Evolutionary conservation across 2,113 vertebrate genomes (phyloP), one percentile per base, ranked within the genome.

Genomic region (Macaca nemestrina): DNA sequence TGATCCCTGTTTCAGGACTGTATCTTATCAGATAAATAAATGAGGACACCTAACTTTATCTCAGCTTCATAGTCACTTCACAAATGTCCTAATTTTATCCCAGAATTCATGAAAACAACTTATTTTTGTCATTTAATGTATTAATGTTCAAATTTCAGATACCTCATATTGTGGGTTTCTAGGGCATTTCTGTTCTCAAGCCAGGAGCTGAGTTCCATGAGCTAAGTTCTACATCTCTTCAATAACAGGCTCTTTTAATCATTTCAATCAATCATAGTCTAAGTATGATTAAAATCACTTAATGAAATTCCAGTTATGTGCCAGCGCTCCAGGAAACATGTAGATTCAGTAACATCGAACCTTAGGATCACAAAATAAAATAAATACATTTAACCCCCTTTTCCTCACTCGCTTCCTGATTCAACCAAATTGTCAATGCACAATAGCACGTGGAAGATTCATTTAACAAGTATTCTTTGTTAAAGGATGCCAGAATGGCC

Each of bases 91-190:
- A 90, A 94, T 96, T 97, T 95, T 97, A 93, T 57, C 96, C 85
- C 61, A 79, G 85, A 87, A 96, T 85, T 93, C 92, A 96, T 61
- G 67, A 95, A 96, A 97, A 93, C 90, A 95, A 45, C 57, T 97
- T 97, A 92, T 95, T 97, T 97, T 97, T 96, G 76, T 96, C 73
- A 92, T 43, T 96, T 97, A 94, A 96, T 67, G 80, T 93, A 87
- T 90, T 88, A 32, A 83, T 82, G 76, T 88, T 97, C 75, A 93
- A 83, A 78, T 89, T 81, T 84, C 81, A 96, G 57, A 45, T 48
- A 92, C 25, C 87, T 93, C 43, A 59, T 78, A 81, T 93, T 61
- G 48, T 35, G 48, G 43, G 87, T 89, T 95, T 97, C 84, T 81
- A 78, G 90, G 81, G 20, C 79, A 79, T 84, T 97, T 97, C 81